These are phyloP conservation scores for Zaprionus davidi DNA, from an alignment of 1,140 invertebrate species.

Conservation along the genomic window DNA sequence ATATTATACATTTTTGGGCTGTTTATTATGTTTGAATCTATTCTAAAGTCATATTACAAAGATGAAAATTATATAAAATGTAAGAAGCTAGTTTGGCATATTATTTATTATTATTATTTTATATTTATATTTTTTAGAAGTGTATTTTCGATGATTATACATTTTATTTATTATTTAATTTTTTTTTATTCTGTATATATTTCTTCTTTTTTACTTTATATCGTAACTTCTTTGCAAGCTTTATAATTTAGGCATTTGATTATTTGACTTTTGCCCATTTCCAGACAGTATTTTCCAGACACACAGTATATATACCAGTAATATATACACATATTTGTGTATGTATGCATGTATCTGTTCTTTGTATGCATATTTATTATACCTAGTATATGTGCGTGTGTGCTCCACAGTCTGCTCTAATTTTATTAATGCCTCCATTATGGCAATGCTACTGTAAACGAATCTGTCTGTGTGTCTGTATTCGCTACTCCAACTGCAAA, in stretches of 20 bases:
- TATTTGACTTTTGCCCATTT: not conserved
- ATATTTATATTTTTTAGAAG: not conserved
- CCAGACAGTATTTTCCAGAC: not conserved
- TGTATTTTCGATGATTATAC: no score
- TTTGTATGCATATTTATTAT: not conserved
- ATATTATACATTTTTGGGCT: no score
- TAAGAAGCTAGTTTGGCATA: no score
- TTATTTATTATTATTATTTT: no score
- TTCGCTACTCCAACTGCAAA: not conserved
- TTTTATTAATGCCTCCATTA: conserved; percentile 46
- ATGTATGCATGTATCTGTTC: not conserved
- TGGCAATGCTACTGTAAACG: conserved; percentile 30
- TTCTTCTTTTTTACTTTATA: no score
- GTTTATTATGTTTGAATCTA: no score
- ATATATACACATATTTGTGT: not conserved
- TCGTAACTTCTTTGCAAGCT: not conserved
- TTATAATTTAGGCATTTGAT: not conserved
- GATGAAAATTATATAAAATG: no score
- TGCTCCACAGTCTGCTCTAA: conserved; percentile 29
- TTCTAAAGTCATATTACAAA: no score
- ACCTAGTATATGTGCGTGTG: conserved; percentile 1
- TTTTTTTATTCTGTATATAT: no score
- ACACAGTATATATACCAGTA: not conserved
- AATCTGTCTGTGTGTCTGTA: conserved; percentile 3
- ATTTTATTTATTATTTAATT: no score